Evolutionary conservation across 2,797 vertebrate genomes (phyloP), one percentile per base, ranked within the genome.

Genomic region (Hybognathus amarus): DNA sequence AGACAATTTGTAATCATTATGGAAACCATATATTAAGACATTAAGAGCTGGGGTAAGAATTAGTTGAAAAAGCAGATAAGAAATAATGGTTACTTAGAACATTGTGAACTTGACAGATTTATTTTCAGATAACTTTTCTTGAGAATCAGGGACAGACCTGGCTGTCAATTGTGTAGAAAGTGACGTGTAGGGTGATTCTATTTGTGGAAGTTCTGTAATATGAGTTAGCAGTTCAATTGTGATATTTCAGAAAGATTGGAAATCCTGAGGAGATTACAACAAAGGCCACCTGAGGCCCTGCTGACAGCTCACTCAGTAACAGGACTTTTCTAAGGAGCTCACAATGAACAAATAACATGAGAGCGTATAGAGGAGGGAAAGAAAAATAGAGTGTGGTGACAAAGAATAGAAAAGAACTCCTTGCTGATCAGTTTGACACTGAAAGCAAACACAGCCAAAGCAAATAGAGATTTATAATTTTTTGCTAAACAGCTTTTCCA

Each of bases 201-300:
- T 78, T 78, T 59, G 76, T 36, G 52, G 24, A 59, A 20, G 75
- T 40, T 50, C 54, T 77, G 52, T 80, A 80, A 88, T 81, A 75
- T 73, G 71, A 83, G 40, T 68, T 77, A 78, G 79, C 36, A 42
- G 33, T 77, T 64, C 13, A n/a, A 73, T 67, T 85, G 84, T 68
- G 59, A 82, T 56, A 63, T 87, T 83, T 86, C 77, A 79, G 83
- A 88, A 83, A 91, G 90, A 93, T 91, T 92, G 87, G 91, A 76
- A 88, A 85, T 81, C 77, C 74, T 68, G 85, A 89, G 79, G 52
- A 89, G 88, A 91, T 90, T 87, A 89, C 79, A 87, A 79, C 81
- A 84, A 87, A 82, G 54, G 50, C 84, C 91, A 93, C 90, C 90
- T 91, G 90, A 77, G 89, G 86, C 86, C 77, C 42, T 45, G 30